A percentile compares a stretch with the other conserved stretches of the same genome.
Evolutionary conservation across 2,797 vertebrate species (phyloP).

Genomic region (Lagodon rhomboides): DNA sequence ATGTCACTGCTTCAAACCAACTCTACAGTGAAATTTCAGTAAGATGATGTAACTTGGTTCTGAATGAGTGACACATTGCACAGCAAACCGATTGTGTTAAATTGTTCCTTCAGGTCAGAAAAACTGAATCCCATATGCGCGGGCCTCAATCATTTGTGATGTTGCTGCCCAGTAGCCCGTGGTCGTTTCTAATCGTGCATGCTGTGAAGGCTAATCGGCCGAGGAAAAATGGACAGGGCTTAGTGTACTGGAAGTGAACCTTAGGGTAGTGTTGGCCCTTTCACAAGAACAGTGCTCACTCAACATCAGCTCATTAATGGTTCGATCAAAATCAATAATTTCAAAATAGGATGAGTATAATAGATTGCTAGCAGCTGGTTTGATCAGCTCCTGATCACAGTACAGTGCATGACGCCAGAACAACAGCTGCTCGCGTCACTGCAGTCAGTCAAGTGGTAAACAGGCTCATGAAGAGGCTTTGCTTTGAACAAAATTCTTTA

Average conservation of each 20-base stretch:
- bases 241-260: conserved; percentile 57
- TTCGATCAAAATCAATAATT: conserved; percentile 56
- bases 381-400: conserved; percentile 29
- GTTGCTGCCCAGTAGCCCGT: conserved; percentile 39
- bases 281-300: conserved; percentile 37
- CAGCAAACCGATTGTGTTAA: conserved; percentile 52
- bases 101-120: conserved; percentile 58
- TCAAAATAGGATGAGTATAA: conserved; percentile 28
- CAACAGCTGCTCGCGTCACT: conserved; percentile 50
- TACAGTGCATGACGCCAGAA: conserved; percentile 14
- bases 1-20: conserved; percentile 13
- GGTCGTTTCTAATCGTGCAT: conserved; percentile 68
- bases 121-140: conserved; percentile 48
- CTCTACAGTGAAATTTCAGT: conserved; percentile 11
- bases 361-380: conserved; percentile 41
- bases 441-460: conserved; percentile 52
- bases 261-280: conserved; percentile 47
- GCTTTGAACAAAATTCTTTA: conserved; percentile 13
- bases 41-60: conserved; percentile 33
- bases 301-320: conserved; percentile 31
- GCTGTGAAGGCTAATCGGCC: conserved; percentile 61
- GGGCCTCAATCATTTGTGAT: conserved; percentile 47
- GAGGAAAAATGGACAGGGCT: conserved; percentile 36
- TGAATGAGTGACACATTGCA: conserved; percentile 30
- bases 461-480: background rate